Base-by-base conservation (phyloP, 2,888 invertebrate species). In the Cotesia congregata region DNA sequence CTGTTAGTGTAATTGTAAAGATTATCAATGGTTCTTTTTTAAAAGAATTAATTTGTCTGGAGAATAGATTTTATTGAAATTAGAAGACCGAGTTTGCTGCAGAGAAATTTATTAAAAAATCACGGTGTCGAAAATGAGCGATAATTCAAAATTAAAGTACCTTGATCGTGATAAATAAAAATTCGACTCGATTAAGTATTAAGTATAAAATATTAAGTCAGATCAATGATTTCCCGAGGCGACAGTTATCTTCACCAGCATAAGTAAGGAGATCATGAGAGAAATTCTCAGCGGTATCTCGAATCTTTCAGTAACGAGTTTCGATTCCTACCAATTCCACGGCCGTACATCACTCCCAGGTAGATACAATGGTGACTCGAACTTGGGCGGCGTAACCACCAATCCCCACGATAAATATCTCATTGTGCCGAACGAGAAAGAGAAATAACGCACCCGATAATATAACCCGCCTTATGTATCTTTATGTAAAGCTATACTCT, bases 261-360 rank as follows among this genome's bases (percentile, higher is more conserved):
- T 30, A 30, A 67, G 39, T n/a, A 38, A 67, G 82, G 80, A 80
- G 84, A 83, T 83, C 85, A 81, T 83, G 84, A 50, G 83, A 82
- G 86, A 87, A 86, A 87, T 86, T 86, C 87, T 86, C 84, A 80
- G 72, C 84, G 84, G 85, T 86, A 86, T 86, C 85, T 86, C 81
- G 39, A 61, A 68, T 30, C 59, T 68, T 60, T 68, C 86, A 84
- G 87, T 87, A 88, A 88, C 88, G 87, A 88, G 86, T 88, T 88
- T 88, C 86, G 86, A 88, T 87, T 88, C 87, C 87, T 87, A 88
- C 86, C 85, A 86, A 88, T 88, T 88, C 86, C 82, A 82, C 79
- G 87, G 85, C 86, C 87, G 86, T 88, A 87, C 87, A 88, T 88
- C 88, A 88, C 88, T 87, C 85, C 82, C 72, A 77, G 81, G 84